Conservation (phyloP, 2,797 vertebrate species). For the Pantherophis alleghaniensis region DNA sequence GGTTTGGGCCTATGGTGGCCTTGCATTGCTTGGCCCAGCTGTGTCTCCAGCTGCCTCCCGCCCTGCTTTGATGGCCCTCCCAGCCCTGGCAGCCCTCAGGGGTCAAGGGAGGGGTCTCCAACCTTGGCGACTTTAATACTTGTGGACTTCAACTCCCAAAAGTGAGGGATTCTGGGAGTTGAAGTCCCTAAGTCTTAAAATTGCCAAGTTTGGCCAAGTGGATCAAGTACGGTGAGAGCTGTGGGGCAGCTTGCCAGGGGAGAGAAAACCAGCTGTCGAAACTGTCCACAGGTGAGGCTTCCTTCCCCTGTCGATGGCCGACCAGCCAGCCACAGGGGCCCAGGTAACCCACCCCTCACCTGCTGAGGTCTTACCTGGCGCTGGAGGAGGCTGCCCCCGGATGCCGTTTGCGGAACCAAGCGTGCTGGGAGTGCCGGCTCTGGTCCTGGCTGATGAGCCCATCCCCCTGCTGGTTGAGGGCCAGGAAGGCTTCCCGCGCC, state of each 20-base stretch:
- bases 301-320: not conserved
- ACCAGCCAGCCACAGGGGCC: not conserved
- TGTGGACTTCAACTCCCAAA: not conserved
- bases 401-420: conserved; percentile 88
- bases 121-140: not conserved
- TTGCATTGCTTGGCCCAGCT: not conserved
- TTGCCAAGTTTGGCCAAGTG: not conserved
- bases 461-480: conserved; percentile 78
- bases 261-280: not conserved
- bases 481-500: conserved; percentile 79
- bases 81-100: not conserved
- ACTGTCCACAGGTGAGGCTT: not conserved
- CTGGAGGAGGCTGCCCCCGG: conserved; percentile 87
- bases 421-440: conserved; percentile 79
- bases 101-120: not conserved
- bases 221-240: not conserved
- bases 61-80: not conserved
- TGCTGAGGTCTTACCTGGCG: conserved; percentile 78
- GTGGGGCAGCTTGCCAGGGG: not conserved
- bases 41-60: not conserved
- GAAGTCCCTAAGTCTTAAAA: not conserved
- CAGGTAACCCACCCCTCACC: not conserved
- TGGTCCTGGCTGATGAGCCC: conserved; percentile 78
- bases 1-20: not conserved
- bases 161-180: not conserved